Conservation (phyloP, 2,888 invertebrate genomes). For the Poecilobothrus nobilitatus region DNA sequence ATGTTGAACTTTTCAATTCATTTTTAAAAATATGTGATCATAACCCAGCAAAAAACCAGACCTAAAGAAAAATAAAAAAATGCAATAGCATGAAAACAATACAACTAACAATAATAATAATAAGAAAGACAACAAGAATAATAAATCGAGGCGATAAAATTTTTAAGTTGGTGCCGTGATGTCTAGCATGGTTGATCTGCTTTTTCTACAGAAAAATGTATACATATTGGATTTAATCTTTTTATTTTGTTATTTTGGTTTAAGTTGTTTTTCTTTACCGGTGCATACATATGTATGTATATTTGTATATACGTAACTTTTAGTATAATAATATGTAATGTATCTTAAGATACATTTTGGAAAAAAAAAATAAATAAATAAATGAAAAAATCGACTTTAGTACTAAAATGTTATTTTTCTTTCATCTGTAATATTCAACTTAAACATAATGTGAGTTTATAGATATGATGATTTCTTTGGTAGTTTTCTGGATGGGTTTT, state of each 20-base stretch:
- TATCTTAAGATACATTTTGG: too few species aligned
- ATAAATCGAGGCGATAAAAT: constrained; percentile 22
- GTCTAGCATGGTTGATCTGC: constrained; percentile 25
- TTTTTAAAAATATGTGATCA: background rate
- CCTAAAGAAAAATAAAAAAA: background rate
- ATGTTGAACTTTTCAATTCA: too few species aligned
- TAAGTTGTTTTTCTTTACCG: too few species aligned
- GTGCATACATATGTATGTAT: too few species aligned
- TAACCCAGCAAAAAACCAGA: background rate
- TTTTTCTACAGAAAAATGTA: background rate
- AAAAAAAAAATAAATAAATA: too few species aligned
- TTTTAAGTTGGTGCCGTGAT: constrained; percentile 28
- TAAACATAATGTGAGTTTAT: background rate
- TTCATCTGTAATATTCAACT: background rate
- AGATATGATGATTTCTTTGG: background rate
- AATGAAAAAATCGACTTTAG: too few species aligned
- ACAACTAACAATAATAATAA: background rate
- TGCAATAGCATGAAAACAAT: background rate
- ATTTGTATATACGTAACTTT: too few species aligned
- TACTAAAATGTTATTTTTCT: background rate
- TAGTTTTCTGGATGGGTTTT: too few species aligned
- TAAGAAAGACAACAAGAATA: background rate
- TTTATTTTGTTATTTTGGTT: too few species aligned
- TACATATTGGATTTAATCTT: too few species aligned
- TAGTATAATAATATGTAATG: too few species aligned